Base-by-base conservation (phyloP, 92 coral and sea anemone species). In the Heliopora coerulea region DNA sequence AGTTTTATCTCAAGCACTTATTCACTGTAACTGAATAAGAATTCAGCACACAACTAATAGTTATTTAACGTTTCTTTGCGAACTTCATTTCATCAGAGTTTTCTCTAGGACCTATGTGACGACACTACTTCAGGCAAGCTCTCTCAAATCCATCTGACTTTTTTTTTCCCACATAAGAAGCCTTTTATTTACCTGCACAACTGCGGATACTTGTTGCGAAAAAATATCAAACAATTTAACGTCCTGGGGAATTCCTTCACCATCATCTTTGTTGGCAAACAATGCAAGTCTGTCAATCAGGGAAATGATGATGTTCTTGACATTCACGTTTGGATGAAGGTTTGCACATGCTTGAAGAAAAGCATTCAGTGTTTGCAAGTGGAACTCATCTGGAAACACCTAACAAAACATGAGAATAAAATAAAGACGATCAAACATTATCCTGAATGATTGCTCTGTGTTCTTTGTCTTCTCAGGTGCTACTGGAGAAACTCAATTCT, bases 321-420 rank as follows among this genome's bases (percentile, higher is more conserved):
- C 91, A 49, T 95, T 95, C 58, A 95, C 99, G 52, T 72, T 72
- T 24, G 86, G 91, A 31, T 95, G 99, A 34, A 95, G 93, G 56
- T 95, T 90, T 0, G 96, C 91, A 68, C 97, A 95, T 14, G 96
- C 88, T 65, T 83, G 89, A 18, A 95, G 88, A 81, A 95, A 95
- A 0, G 78, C 59, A 56, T 85, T 88, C 84, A 95, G 49, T 23
- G 99, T 95, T 80, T 91, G 89, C 9, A 95, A 86, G 74, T 95
- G 99, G 68, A 91, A 95, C 73, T 95, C 99, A 64, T 95, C 99
- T 30, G 99, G 99, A 74, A 95, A 95, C 54, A 95, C 99, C 96
- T 88, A 31, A 25, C 54, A 54, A 59, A 23, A 39, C 21, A 56
- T 67, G 39, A 70, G 13, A 40, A 41, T 37, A 37, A 12, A 37